Base-by-base conservation (phyloP, 1,140 invertebrate genomes). In the Pseudomyrmex gracilis region DNA sequence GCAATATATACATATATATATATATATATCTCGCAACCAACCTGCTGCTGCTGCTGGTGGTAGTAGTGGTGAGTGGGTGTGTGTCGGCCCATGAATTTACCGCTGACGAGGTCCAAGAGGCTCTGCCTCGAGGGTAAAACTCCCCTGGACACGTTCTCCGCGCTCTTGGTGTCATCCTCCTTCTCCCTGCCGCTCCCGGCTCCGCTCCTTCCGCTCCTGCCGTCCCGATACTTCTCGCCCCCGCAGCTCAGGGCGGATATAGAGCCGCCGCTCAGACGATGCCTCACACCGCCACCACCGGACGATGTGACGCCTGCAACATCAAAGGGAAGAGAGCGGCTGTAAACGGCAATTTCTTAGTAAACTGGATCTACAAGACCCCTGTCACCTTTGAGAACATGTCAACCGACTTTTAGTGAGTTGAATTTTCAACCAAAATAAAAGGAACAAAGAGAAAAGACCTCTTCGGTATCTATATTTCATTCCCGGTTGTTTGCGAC, bases 271-370 rank as follows among this genome's bases (percentile, higher is more conserved):
- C 94, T 94, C 73, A 94, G 90, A 73, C 95, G 92, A 76, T 95
- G 95, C 58, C 94, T 91, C 91, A 95, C 91, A 83, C 94, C 92
- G 64, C 94, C 93, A 67, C 92, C 88, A 67, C 92, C 88, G 51
- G 87, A 91, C 17, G 94, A 93, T 82, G 95, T 95, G 91, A 96
- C 95, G 45, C 95, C 95, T 95, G 93, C 0, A 93, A 93, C 34
- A 45, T 84, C 12, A 66, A 84, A 83, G 12, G n/a, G 1, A 1
- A 9, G 9, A 12, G 15, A 2, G 0, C 20, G 57, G 12, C 24
- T 49, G 51, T 57, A 67, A 70, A 43, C 45, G 60, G 60, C 22
- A 10, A 85, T 66, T 22, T 15, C 8, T 10, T 15, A 43, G 17
- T 13, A 71, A 53, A 2, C 13, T 17, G 8, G 8, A 60, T 0